Conservation (phyloP, 2,113 vertebrate species). For the Leptocoma aspasia region DNA sequence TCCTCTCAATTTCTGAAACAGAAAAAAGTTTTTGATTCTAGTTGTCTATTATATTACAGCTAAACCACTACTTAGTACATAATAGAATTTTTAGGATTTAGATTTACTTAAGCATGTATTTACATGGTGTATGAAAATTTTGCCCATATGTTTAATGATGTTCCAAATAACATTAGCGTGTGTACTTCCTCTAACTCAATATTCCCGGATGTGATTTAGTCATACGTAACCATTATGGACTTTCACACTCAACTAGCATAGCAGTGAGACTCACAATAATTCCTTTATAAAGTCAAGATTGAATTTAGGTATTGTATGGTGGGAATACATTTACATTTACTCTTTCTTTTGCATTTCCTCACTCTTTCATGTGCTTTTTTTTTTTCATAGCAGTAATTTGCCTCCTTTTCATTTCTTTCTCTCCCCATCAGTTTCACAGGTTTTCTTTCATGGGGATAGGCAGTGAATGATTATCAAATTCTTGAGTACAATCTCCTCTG, state of each 20-base stretch:
- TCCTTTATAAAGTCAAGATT: not conserved
- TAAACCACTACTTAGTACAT: not conserved
- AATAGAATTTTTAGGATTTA: not conserved
- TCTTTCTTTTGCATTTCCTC: not conserved
- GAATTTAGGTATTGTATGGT: not conserved
- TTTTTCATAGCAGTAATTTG: not conserved
- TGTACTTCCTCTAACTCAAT: not conserved
- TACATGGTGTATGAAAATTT: not conserved
- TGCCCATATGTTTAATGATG: not conserved
- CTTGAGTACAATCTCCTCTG: not conserved
- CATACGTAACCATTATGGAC: not conserved
- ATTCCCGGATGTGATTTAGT: not conserved
- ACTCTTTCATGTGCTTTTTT: rapidly evolving
- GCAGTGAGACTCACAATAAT: not conserved
- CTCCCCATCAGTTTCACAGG: not conserved
- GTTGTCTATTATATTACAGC: not conserved
- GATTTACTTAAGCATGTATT: not conserved
- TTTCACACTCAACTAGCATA: not conserved
- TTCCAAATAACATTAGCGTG: not conserved
- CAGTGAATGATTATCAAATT: not conserved
- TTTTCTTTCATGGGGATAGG: not conserved
- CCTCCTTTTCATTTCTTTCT: not conserved
- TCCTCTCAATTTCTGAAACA: not conserved
- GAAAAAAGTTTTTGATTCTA: not conserved
- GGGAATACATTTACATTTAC: not conserved